phyloP scores from a whole-genome alignment of 30 jellyfish, hydroid and myxozoan genomes.

The Hydractinia echinata region DNA sequence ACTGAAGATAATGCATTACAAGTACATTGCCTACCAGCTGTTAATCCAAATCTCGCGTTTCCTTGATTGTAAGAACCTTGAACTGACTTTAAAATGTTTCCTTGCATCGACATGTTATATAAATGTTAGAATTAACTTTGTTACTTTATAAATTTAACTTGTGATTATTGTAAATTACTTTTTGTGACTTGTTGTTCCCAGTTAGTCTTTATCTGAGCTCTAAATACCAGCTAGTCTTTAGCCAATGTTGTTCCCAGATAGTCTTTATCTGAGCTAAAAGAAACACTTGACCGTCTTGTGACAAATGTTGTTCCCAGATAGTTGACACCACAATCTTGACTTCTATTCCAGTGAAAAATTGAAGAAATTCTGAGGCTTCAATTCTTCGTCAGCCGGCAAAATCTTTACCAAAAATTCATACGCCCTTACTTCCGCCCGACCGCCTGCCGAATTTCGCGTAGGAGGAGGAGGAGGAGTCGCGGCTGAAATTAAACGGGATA shows the following conservation, averaged over 20 bases:
- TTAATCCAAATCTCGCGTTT: conserved; percentile 17
- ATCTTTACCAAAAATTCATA: too few species aligned
- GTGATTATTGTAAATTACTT: not conserved
- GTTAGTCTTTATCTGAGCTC: too few species aligned
- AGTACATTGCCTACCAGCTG: conserved; percentile 35
- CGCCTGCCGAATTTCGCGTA: too few species aligned
- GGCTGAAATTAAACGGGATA: too few species aligned
- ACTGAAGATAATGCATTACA: conserved; percentile 17
- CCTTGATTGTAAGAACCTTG: conserved; percentile 35
- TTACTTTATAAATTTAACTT: not conserved
- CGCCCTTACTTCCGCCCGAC: too few species aligned
- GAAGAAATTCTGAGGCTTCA: too few species aligned
- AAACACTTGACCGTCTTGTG: not conserved
- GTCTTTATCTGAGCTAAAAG: not conserved
- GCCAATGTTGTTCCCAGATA: too few species aligned
- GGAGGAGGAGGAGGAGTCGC: too few species aligned
- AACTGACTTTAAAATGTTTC: not conserved
- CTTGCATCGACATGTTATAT: not conserved
- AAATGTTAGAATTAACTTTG: not conserved
- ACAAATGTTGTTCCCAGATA: not conserved
- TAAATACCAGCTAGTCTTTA: too few species aligned
- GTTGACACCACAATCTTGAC: not conserved
- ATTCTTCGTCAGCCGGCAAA: too few species aligned
- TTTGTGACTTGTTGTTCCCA: not conserved
- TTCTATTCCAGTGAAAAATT: too few species aligned